These are phyloP conservation scores for Dynastes grantii DNA, from an alignment of 2,888 invertebrate species.

Conservation along the genomic window DNA sequence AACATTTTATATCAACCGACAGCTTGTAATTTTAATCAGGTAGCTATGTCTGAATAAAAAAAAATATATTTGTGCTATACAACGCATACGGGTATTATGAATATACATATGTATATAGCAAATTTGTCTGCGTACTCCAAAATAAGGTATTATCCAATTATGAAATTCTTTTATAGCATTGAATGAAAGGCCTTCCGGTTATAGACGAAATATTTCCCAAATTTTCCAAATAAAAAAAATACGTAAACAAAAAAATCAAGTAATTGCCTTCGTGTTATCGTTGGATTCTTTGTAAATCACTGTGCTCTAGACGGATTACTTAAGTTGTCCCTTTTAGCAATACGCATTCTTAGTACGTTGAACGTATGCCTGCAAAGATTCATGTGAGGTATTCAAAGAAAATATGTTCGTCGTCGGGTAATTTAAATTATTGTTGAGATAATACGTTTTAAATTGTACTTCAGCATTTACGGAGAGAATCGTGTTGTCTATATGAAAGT, in stretches of 20 bases:
- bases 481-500: no score
- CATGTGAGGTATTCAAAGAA: constrained; percentile 2
- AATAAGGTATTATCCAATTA: constrained; percentile 46
- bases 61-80: background rate
- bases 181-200: constrained; percentile 39
- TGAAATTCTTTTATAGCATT: constrained; percentile 37
- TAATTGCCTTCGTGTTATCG: constrained; percentile 50
- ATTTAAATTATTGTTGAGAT: constrained; percentile 1
- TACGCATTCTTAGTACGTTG: constrained; percentile 39
- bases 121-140: constrained; percentile 21
- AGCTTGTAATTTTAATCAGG: constrained; percentile 29
- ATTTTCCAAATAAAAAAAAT: no score
- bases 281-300: constrained; percentile 51
- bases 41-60: background rate
- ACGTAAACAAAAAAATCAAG: no score
- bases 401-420: background rate
- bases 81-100: background rate
- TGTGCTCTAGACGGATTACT: constrained; percentile 50
- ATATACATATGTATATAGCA: background rate
- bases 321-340: constrained; percentile 52
- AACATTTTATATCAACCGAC: constrained; percentile 4
- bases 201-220: constrained; percentile 37
- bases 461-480: background rate
- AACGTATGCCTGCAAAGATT: background rate
- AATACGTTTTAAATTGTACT: background rate